Evolutionary conservation across 2,113 vertebrate species (phyloP), one percentile per base, ranked within the genome.

Genomic region (Atrichornis clamosus): DNA sequence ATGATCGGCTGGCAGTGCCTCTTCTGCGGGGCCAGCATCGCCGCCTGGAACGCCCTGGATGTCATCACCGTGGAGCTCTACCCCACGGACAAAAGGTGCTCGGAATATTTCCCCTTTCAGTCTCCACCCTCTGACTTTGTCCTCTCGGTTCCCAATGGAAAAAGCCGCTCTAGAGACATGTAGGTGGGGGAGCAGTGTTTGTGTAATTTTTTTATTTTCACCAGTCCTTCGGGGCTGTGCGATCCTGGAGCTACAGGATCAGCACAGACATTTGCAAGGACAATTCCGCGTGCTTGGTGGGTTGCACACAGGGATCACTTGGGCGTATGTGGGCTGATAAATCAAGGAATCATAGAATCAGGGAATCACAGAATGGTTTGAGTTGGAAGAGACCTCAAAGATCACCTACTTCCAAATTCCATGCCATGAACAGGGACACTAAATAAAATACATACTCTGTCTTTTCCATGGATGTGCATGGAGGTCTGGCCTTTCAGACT

Each of bases 1-100:
- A 99, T 99, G 96, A 99, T 99, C 8, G 98, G 98, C 70, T 99
- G 98, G 98, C 99, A 99, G 97, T 99, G 99, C 97, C 98, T 99
- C 56, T 99, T 99, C 97, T 99, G 98, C 0, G 99, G 98, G 7
- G 97, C 98, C 94, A 99, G 98, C 64, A 99, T 99, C 5, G 99
- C 99, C 0, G 99, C 99, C 70, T 99, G 99, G 99, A 99, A 99
- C 0, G 99, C 99, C 27, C 97, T 99, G 70, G 98, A 99, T 6
- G 99, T 99, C 63, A 98, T 99, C 96, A 99, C 99, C 0, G 99
- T 99, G 89, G 99, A 99, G 93, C 98, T 99, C 30, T 99, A 99
- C 77, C 99, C 99, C 52, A 98, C 99, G 2, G 97, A 99, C 69
- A 99, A 99, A 98, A 99, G 99, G 99, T 99, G 63, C 70, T 42